These are phyloP conservation scores for Lobophora halterata DNA, from an alignment of 2,888 invertebrate genomes.

Conservation along the genomic window DNA sequence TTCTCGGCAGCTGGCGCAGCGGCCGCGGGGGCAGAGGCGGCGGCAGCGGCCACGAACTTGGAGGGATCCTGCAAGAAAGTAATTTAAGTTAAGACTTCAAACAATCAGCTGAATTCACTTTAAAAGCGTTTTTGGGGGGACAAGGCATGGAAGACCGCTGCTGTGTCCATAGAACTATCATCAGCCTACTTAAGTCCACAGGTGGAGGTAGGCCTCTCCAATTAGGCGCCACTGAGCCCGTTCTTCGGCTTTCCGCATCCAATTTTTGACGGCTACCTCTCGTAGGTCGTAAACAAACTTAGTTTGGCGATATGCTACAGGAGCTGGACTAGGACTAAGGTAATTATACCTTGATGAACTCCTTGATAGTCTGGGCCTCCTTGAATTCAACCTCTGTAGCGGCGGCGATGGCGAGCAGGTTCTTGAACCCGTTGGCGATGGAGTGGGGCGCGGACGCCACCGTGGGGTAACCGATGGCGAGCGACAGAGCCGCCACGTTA, in stretches of 20 bases:
- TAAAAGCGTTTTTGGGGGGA: too few species aligned
- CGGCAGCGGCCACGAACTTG: slow-evolving; percentile 89
- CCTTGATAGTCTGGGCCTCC: slow-evolving; percentile 95
- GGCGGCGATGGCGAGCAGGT: slow-evolving; percentile 97
- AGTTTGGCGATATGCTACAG: too few species aligned
- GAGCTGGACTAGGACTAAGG: background rate
- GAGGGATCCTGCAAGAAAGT: slow-evolving; percentile 89
- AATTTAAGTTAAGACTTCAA: slow-evolving; percentile 50
- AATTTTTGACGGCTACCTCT: too few species aligned
- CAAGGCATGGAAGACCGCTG: too few species aligned
- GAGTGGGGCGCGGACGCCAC: slow-evolving; percentile 98
- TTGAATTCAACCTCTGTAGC: slow-evolving; percentile 97
- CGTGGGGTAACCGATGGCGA: slow-evolving; percentile 97
- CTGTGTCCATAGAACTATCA: too few species aligned
- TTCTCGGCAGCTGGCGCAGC: slow-evolving; percentile 82
- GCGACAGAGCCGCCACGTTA: slow-evolving; percentile 95
- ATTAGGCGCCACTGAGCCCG: too few species aligned
- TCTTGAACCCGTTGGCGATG: slow-evolving; percentile 98
- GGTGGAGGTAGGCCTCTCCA: too few species aligned
- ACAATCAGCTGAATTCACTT: too few species aligned
- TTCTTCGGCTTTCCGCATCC: too few species aligned
- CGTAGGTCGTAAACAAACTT: too few species aligned
- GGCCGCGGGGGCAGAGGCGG: slow-evolving; percentile 83
- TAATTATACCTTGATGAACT: slow-evolving; percentile 88
- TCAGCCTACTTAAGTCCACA: too few species aligned